phyloP scores from a whole-genome alignment of 2,888 invertebrate genomes.

The Octonoba sinensis region DNA sequence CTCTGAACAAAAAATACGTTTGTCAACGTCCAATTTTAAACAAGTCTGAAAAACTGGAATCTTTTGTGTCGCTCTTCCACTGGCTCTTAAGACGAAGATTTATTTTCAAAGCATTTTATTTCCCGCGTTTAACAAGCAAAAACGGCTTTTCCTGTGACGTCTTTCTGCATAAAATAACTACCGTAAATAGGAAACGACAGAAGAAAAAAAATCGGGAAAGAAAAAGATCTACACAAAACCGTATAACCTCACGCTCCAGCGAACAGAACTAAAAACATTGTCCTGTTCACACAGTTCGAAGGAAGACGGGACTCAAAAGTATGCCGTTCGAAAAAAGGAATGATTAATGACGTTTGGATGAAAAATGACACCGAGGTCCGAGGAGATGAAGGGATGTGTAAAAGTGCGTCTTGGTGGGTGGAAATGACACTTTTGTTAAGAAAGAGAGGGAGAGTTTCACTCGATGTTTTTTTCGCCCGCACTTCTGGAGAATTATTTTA shows the following conservation, averaged over 20 bases:
- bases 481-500: background rate
- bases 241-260: no score
- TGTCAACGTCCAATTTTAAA: no score
- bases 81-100: no score
- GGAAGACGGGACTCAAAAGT: conserved; percentile 38
- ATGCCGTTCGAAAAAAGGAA: conserved; percentile 28
- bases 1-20: no score
- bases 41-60: no score
- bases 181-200: background rate
- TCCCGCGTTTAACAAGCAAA: conserved; percentile 11
- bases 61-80: no score
- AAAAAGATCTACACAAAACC: conserved; percentile 3
- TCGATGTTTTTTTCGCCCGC: no score
- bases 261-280: conserved; percentile 5
- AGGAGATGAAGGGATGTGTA: conserved; percentile 24
- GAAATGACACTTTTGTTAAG: conserved; percentile 43
- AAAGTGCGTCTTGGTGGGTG: conserved; percentile 34
- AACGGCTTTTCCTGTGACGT: background rate
- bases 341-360: conserved; percentile 56
- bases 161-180: conserved; percentile 1
- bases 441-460: background rate
- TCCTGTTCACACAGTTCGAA: conserved; percentile 30
- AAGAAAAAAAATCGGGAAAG: background rate
- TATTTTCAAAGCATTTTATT: conserved; percentile 7
- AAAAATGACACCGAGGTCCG: conserved; percentile 52